Base-by-base conservation (phyloP, 2,888 invertebrate species). In the Furcula furcula region DNA sequence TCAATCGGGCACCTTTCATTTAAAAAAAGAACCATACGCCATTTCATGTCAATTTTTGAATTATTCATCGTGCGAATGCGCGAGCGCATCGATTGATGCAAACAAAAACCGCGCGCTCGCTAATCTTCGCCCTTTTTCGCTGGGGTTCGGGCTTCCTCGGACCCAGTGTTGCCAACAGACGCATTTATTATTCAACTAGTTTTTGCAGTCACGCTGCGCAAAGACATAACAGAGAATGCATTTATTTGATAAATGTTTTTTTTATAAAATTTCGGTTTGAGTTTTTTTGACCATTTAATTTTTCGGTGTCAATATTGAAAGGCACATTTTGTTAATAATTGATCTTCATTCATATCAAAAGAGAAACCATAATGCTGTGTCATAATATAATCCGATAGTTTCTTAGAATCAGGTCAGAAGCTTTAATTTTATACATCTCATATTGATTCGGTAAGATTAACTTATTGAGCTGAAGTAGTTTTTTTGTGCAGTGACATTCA, bases 11-110 rank as follows among this genome's bases (percentile, higher is more conserved):
- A 87, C 88, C 88, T 87, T 88, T 85, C 82, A 79, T 84, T 85
- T 71, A 82, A 85, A 86, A 86, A 88, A 87, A 85, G 83, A 83
- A 83, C 85, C 85, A 86, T 87, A 87, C 88, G 88, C 87, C 86
- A 88, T 87, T 88, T 88, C 87, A 88, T 88, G 88, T 87, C 88
- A 87, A 86, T 86, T 87, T 86, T 84, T 88, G 88, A 88, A 88
- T 88, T 84, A 88, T 88, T 88, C 88, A 88, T 88, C 65, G 84
- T 80, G 84, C 85, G 86, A 87, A 85, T 86, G 88, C 85, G 82
- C 81, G 85, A 80, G 86, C 87, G 87, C 87, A 87, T 85, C 88
- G 86, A 88, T 88, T 88, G 87, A 88, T 86, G 85, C 86, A 85
- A 82, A 83, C 84, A 88, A 88, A 88, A 88, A 88, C 78, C 75